Evolutionary conservation across 2,113 vertebrate species (phyloP).

Genomic region (Eublepharis macularius): DNA sequence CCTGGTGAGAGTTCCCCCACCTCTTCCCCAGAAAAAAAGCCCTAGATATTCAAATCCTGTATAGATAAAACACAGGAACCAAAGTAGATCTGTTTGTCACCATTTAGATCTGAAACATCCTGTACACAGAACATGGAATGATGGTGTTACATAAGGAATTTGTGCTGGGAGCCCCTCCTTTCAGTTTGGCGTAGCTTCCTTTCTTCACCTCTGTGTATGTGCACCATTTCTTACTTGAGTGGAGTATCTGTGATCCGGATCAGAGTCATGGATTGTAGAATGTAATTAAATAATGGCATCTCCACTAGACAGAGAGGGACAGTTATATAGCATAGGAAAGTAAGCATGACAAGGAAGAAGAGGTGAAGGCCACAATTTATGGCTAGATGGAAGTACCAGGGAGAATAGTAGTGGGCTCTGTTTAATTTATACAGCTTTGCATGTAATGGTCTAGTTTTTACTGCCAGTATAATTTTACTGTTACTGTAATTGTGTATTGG

Average conservation of each 20-base stretch:
- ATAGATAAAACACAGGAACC: not conserved
- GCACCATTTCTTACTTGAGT: not conserved
- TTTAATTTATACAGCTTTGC: not conserved
- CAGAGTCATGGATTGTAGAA: not conserved
- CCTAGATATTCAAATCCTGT: not conserved
- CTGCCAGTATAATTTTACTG: not conserved
- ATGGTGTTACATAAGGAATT: not conserved
- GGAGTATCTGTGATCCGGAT: not conserved
- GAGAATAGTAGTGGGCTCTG: not conserved
- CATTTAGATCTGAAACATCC: not conserved
- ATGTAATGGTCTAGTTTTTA: not conserved
- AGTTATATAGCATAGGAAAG: not conserved
- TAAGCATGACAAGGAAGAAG: not conserved
- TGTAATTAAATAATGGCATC: not conserved
- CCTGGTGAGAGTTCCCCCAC: too few species aligned
- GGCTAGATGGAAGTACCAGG: not conserved
- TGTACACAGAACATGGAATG: not conserved
- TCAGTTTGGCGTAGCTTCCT: not conserved
- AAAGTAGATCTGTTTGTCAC: not conserved
- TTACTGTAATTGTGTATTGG: not conserved
- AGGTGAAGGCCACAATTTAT: not conserved
- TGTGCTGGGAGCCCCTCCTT: not conserved
- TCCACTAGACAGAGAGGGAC: not conserved
- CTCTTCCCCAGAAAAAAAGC: too few species aligned
- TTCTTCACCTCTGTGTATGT: not conserved